phyloP scores from a whole-genome alignment of 2,797 vertebrate genomes.

The Astyanax mexicanus region DNA sequence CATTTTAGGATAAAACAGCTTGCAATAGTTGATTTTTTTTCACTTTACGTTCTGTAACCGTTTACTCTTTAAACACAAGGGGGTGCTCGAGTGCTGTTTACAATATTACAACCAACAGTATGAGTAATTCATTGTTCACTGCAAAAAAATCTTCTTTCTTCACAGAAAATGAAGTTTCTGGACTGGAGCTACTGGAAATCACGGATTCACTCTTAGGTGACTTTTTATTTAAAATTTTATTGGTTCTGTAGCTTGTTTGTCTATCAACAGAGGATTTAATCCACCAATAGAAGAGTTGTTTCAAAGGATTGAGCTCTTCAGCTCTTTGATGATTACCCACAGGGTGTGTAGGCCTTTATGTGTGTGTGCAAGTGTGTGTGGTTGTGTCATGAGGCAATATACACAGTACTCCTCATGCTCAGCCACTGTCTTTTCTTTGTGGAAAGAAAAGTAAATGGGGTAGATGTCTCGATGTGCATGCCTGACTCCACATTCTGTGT shows the following conservation, averaged over 20 bases:
- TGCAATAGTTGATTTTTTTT: no score
- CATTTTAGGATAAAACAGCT: no score
- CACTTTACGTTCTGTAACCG: no score
- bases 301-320: not conserved
- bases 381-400: not conserved
- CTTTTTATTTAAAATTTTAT: not conserved
- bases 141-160: not conserved
- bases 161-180: conserved; percentile 56
- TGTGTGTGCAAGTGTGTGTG: not conserved
- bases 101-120: no score
- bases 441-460: not conserved
- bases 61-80: conserved; percentile 27
- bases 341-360: not conserved
- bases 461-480: not conserved
- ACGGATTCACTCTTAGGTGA: conserved; percentile 47
- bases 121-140: not conserved
- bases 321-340: not conserved
- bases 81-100: conserved; percentile 31
- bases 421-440: not conserved
- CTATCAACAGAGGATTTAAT: not conserved
- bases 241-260: not conserved
- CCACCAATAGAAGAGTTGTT: not conserved
- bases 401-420: not conserved
- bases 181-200: conserved; percentile 56
- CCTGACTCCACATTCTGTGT: not conserved